Conservation (phyloP, 1,140 invertebrate species). For the Armadillidium nasatum region DNA sequence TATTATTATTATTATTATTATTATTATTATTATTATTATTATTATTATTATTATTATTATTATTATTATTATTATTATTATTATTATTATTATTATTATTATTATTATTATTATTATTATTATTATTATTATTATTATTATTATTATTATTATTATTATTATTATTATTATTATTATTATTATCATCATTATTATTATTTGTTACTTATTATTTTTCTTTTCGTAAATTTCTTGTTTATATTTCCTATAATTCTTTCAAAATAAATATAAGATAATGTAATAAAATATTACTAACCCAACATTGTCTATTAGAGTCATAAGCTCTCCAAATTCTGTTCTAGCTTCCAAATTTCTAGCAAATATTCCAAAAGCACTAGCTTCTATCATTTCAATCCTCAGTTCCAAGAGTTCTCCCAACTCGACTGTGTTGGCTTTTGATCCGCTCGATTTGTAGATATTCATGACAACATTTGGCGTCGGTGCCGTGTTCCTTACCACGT, state of each 20-base stretch:
- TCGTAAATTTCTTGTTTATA: not conserved
- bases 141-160: not conserved
- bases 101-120: not conserved
- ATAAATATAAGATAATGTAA: not conserved
- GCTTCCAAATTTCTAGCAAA: slow-evolving; percentile 56
- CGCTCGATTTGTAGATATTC: slow-evolving; percentile 52
- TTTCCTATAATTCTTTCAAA: not conserved
- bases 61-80: no score
- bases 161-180: not conserved
- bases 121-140: not conserved
- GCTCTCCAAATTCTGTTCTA: slow-evolving; percentile 54
- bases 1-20: no score
- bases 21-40: no score
- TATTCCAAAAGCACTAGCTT: slow-evolving; percentile 53
- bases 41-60: no score
- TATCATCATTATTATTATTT: not conserved
- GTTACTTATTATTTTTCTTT: slow-evolving; percentile 4
- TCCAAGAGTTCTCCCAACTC: slow-evolving; percentile 54
- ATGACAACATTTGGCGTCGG: slow-evolving; percentile 55
- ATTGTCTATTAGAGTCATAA: slow-evolving; percentile 54
- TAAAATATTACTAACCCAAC: slow-evolving; percentile 49
- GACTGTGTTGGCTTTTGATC: slow-evolving; percentile 53
- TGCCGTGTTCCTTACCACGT: slow-evolving; percentile 55
- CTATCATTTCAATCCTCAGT: slow-evolving; percentile 54
- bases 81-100: no score